phyloP scores from a whole-genome alignment of 2,113 vertebrate species.

The Atractosteus spatula region DNA sequence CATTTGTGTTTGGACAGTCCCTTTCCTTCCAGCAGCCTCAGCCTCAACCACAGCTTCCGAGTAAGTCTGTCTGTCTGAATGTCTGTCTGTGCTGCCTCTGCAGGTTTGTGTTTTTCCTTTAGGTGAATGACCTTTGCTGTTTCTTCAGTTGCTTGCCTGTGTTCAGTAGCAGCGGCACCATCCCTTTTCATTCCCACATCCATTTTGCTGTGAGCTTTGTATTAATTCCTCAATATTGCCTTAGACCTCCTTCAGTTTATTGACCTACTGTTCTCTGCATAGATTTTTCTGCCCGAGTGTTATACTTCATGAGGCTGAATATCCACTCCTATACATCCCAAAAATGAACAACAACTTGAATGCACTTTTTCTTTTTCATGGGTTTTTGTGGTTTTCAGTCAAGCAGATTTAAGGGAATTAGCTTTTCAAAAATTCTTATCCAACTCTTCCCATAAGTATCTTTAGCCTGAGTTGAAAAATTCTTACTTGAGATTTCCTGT shows the following conservation, averaged over 20 bases:
- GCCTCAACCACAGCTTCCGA: constrained; percentile 92
- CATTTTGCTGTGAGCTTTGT: constrained; percentile 4
- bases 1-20: constrained; percentile 99
- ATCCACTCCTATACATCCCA: not conserved
- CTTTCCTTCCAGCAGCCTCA: constrained; percentile 98
- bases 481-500: too few relatives aligned
- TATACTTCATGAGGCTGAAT: not conserved
- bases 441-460: too few relatives aligned
- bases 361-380: not conserved
- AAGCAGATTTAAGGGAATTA: not conserved
- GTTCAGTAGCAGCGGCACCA: constrained; percentile 7
- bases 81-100: constrained; percentile 64
- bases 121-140: constrained; percentile 20
- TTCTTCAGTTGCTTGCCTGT: constrained; percentile 21
- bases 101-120: constrained; percentile 34
- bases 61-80: constrained; percentile 93
- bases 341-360: not conserved
- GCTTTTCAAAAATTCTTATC: too few relatives aligned
- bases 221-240: not conserved
- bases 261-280: not conserved
- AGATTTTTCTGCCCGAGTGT: too few relatives aligned
- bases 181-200: constrained; percentile 8
- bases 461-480: too few relatives aligned
- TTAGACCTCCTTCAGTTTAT: not conserved
- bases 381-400: not conserved